phyloP scores from a whole-genome alignment of 2,888 invertebrate genomes.

The Stramonita haemastoma region DNA sequence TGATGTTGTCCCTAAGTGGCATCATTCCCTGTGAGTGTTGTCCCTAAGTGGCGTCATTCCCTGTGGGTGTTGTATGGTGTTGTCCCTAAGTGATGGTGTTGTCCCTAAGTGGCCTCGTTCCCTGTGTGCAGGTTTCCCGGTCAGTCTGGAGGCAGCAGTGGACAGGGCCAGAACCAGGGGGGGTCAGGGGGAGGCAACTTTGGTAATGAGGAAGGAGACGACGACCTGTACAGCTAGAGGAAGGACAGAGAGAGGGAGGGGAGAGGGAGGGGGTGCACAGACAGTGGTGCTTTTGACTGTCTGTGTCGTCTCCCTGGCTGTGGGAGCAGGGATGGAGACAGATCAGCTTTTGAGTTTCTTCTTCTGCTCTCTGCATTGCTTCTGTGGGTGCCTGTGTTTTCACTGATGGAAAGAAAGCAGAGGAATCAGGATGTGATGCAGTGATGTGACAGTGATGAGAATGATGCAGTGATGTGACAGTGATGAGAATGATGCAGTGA shows the following conservation, averaged over 20 bases:
- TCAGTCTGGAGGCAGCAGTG: conserved; percentile 61
- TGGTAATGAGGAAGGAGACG: conserved; percentile 87
- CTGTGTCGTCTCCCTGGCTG: neutral
- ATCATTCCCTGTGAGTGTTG: no score
- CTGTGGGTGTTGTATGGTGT: no score
- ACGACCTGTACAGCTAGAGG: conserved; percentile 92
- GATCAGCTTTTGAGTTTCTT: neutral
- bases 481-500: no score
- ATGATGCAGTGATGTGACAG: no score
- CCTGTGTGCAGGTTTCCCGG: conserved; percentile 81
- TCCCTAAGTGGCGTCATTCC: no score
- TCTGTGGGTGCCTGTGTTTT: neutral
- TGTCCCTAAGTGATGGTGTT: no score
- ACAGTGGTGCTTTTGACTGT: neutral
- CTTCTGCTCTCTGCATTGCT: neutral
- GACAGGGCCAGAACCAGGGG: conserved; percentile 76
- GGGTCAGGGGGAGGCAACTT: conserved; percentile 83
- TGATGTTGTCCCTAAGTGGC: no score
- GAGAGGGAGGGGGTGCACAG: neutral
- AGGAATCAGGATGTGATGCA: neutral
- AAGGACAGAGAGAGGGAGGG: neutral
- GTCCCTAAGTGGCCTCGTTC: no score
- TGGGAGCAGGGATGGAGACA: neutral
- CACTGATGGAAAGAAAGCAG: neutral
- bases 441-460: no score